Evolutionary conservation across 2,113 vertebrate genomes (phyloP), one percentile per base, ranked within the genome.

Genomic region (Thinocorus orbignyianus): DNA sequence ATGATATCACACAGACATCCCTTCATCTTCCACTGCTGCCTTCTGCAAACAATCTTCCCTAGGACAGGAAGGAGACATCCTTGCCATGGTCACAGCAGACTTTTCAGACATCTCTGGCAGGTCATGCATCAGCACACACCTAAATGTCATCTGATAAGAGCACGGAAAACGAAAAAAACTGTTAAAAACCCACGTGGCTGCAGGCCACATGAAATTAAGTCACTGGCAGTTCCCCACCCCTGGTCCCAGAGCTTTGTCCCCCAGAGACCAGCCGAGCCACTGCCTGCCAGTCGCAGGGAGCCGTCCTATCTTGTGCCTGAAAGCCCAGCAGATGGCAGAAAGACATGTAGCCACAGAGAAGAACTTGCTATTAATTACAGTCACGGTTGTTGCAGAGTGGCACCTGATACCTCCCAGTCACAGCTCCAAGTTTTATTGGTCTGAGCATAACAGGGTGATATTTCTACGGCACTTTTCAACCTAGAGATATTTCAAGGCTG

Each of bases 301-400:
- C 41, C 57, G 15, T 37, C 41, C 33, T 6, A 5, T 2, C 70
- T 33, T 3, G 6, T 10, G 37, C 58, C 26, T 6, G 23, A 5
- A 48, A 79, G 92, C 57, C 83, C 93, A 80, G 86, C 44, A 96
- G 93, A 68, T 80, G 91, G 83, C 93, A 96, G 77, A 64, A 58
- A 23, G 78, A 52, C 69, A 49, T 11, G 4, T 18, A 4, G 70
- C 4, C 7, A 78, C 1, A 5, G 17, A n/a, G 54, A 77, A 49
- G 68, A 30, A 8, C 23, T 2, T 0, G 24, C 55, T 42, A 7
- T 19, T 41, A 37, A 61, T 64, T 78, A 31, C 82, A 52, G 41
- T 11, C 57, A 12, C 0, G 0, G 41, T 24, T 66, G 19, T 71
- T 2, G 4, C 9, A 18, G 16, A 86, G 72, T 0, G 0, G 42